Base-by-base conservation (phyloP, 2,888 invertebrate genomes). In the Mesoligia furuncula region DNA sequence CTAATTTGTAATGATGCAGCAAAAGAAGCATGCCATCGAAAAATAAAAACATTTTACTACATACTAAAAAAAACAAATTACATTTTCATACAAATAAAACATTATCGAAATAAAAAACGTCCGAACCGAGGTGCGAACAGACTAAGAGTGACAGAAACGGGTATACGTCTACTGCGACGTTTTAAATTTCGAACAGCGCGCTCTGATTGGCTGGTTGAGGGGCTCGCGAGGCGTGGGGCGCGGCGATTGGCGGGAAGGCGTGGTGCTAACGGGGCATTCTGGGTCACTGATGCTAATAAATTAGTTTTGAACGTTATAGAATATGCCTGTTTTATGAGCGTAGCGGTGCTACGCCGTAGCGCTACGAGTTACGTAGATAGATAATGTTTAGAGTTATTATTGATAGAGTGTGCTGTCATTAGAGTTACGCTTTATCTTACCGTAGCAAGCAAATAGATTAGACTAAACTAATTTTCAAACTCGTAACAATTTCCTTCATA, bases 181-280 rank as follows among this genome's bases (percentile, higher is more conserved):
- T 94, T 94, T 91, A 92, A 94, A 94, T 92, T 93, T 92, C 90
- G 91, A 94, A 93, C 91, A 91, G 77, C 80, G 90, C 80, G 76
- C 81, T 91, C 88, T 92, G 95, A 97, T 97, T 97, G 97, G 97
- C 90, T 93, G 95, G 91, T 92, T 89, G 93, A 88, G 90, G 92
- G 91, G 92, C 82, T 86, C 81, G 87, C 92, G 90, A 94, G 96
- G 96, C 95, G 96, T 94, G 94, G 92, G 92, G 92, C 92, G 92
- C 89, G 91, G 90, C 92, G 91, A 90, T 91, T 90, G 93, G 90
- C 90, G 91, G 90, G 91, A 94, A 93, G 96, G 96, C 96, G 96
- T 96, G 96, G 93, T 93, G 87, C 83, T 86, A 85, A 87, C 85
- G 77, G 86, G 70, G 81, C 89, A 88, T 91, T 91, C 91, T 90